Evolutionary conservation across 2,113 vertebrate genomes (phyloP), one percentile per base, ranked within the genome.

Genomic region (Sorex fumeus): DNA sequence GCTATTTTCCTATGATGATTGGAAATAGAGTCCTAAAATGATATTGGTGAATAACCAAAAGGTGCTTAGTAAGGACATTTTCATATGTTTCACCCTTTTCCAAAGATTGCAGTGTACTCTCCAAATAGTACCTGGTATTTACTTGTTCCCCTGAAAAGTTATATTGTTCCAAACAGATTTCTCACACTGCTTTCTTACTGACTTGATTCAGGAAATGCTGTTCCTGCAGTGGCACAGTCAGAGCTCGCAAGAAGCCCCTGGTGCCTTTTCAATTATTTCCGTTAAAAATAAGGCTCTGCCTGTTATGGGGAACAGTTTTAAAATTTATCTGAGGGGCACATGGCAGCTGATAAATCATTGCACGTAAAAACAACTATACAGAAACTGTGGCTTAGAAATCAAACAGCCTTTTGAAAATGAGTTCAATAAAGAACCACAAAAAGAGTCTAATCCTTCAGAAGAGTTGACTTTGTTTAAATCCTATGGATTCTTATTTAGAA

Each of bases 261-360:
- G 81, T 94, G 93, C 25, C 91, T 89, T 91, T 97, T 88, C 95
- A 95, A 91, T 96, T 96, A 96, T 95, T 95, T 93, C 91, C 87
- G 90, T 96, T 93, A 90, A 94, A 96, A 95, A 93, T 92, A 93
- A 95, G 96, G 62, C 72, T 92, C 27, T 78, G 53, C 64, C 57
- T 84, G 79, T 93, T 92, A 72, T 53, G n/a, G 80, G 67, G 60
- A 95, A 93, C 9, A 32, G 25, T 88, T 96, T 87, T 90, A 21
- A 93, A 87, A 95, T 94, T 82, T 90, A 91, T 96, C 91, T 75
- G 70, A 92, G 83, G 69, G 40, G 16, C 45, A 74, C 43, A 78
- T 82, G 92, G 76, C 62, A 86, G 86, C 57, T 84, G 93, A 95
- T 93, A 90, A 95, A 96, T 95, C 88, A 92, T 60, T 67, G n/a